Base-by-base conservation (phyloP, 2,797 vertebrate genomes). In the Australoheros facetus region DNA sequence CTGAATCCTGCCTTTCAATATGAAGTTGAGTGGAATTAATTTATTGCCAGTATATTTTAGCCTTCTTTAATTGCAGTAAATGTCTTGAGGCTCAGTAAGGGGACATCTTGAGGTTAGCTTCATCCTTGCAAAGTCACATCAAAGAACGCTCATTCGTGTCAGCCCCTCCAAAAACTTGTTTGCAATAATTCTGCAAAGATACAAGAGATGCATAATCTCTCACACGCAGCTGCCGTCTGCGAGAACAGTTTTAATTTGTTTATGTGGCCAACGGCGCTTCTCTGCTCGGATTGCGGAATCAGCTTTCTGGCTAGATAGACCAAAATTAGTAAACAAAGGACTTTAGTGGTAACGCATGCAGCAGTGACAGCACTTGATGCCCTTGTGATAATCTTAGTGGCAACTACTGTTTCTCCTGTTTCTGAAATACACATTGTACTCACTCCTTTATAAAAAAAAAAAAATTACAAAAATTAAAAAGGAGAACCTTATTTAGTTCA, bases 211-310 rank as follows among this genome's bases (percentile, higher is more conserved):
- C 66, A 74, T 85, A 90, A 92, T 93, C 89, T 91, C 82, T 83
- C 13, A 11, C 62, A 77, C 6, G 73, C 92, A 92, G 89, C 86
- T 79, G 87, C 75, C 26, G 45, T 87, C 84, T 84, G 71, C 1
- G 42, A 79, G 75, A 59, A 62, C 26, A 56, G 56, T 83, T 87
- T 85, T 91, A 85, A 89, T 92, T 92, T 91, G 88, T 92, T 91
- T 92, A 82, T 32, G 59, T 39, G 60, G 85, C 87, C 86, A 14
- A 72, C 14, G 71, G 88, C 72, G 17, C 64, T 71, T 71, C 77
- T 73, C 69, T 3, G 62, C 74, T 84, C n/a, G 12, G 77, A 51
- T 70, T 54, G 75, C 56, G n/a, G 81, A 56, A 84, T 66, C 76
- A 54, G 59, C 77, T 85, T 85, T 75, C 74, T 69, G 56, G 66